Conservation (phyloP, 2,797 vertebrate species). For the Poecilia wingei region DNA sequence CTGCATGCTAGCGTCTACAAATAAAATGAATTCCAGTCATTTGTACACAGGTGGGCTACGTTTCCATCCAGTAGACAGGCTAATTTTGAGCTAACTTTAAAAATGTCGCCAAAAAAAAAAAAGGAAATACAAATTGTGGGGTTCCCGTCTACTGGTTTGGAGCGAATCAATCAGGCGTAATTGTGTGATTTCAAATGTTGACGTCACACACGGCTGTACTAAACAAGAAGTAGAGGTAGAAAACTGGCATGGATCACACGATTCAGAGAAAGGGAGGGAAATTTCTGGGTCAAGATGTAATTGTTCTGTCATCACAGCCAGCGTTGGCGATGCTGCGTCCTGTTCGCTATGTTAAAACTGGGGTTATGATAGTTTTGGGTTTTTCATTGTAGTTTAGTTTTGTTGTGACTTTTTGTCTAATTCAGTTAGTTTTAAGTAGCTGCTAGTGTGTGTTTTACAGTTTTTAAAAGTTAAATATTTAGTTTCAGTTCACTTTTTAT, state of each 20-base stretch:
- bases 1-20: not conserved
- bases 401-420: too few species aligned
- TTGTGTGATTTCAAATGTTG: not conserved
- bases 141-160: not conserved
- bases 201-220: not conserved
- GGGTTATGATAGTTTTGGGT: too few species aligned
- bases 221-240: not conserved
- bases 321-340: not conserved
- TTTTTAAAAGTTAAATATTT: too few species aligned
- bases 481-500: too few species aligned
- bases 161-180: not conserved
- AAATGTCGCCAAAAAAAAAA: not conserved
- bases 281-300: not conserved
- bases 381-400: too few species aligned
- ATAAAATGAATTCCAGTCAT: not conserved
- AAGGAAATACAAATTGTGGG: not conserved
- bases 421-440: too few species aligned
- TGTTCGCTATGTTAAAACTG: too few species aligned
- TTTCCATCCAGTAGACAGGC: not conserved
- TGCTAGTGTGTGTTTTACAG: too few species aligned
- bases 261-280: not conserved
- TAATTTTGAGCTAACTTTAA: not conserved
- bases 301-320: not conserved
- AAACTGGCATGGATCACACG: not conserved
- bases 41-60: not conserved